phyloP scores from a whole-genome alignment of 1,140 invertebrate genomes.

The Conus betulinus region DNA sequence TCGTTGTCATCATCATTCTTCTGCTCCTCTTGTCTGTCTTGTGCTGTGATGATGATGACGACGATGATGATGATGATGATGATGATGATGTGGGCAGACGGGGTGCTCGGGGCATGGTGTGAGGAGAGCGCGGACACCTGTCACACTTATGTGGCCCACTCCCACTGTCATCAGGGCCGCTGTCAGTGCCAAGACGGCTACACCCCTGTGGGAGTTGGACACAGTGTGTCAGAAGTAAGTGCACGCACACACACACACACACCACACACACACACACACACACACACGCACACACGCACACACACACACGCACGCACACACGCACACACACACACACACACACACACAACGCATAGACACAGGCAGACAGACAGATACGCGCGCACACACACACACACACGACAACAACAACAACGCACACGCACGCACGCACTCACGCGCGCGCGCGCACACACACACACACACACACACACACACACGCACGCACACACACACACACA shows the following conservation, averaged over 20 bases:
- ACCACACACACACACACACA: not conserved
- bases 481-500: no score
- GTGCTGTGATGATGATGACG: no score
- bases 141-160: conserved; percentile 21
- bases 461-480: no score
- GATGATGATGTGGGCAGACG: not conserved
- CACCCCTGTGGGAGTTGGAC: not conserved
- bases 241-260: no score
- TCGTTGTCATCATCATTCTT: no score
- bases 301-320: not conserved
- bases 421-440: no score
- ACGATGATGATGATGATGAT: no score
- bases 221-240: conserved; percentile 10
- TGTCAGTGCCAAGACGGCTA: conserved; percentile 26
- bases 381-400: not conserved
- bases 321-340: not conserved
- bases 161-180: not conserved
- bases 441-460: no score
- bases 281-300: not conserved
- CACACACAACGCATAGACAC: no score
- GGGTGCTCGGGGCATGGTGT: not conserved
- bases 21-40: no score
- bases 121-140: not conserved
- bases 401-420: no score
- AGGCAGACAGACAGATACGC: no score